Conservation (phyloP, 1,140 invertebrate species). For the Sipha flava region DNA sequence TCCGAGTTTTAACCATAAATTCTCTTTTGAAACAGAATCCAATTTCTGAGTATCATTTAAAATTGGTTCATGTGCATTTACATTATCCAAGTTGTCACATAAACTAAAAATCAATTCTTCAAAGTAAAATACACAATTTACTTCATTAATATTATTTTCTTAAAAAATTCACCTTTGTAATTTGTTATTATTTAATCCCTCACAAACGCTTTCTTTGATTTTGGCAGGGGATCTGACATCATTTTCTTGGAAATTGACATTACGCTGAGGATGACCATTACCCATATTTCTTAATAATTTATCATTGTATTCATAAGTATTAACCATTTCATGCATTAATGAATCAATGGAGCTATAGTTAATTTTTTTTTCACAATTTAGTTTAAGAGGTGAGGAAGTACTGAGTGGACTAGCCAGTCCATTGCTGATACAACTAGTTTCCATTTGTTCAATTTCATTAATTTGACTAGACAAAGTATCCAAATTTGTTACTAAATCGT, state of each 20-base stretch:
- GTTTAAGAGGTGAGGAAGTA: conserved; percentile 4
- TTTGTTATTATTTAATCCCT: not conserved
- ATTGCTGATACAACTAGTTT: not conserved
- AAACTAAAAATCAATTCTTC: not conserved
- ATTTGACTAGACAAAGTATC: conserved; percentile 1
- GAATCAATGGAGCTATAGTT: not conserved
- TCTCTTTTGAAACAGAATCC: conserved; percentile 23
- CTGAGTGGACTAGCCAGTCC: not conserved
- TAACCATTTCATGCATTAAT: conserved; percentile 1
- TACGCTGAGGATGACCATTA: not conserved
- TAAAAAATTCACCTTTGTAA: not conserved
- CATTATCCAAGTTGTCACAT: not conserved
- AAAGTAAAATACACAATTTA: too few species aligned
- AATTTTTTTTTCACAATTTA: not conserved
- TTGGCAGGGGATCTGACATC: not conserved
- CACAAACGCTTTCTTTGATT: not conserved
- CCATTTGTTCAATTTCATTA: conserved; percentile 18
- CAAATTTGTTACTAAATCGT: conserved; percentile 17
- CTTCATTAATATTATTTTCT: too few species aligned
- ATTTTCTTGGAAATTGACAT: not conserved
- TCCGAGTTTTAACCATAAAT: conserved; percentile 21
- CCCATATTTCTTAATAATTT: not conserved
- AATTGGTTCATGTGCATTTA: not conserved
- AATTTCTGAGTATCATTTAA: not conserved
- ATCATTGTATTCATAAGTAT: conserved; percentile 2